Evolutionary conservation across 2,797 vertebrate genomes (phyloP), one percentile per base, ranked within the genome.

Genomic region (Melopsittacus undulatus): DNA sequence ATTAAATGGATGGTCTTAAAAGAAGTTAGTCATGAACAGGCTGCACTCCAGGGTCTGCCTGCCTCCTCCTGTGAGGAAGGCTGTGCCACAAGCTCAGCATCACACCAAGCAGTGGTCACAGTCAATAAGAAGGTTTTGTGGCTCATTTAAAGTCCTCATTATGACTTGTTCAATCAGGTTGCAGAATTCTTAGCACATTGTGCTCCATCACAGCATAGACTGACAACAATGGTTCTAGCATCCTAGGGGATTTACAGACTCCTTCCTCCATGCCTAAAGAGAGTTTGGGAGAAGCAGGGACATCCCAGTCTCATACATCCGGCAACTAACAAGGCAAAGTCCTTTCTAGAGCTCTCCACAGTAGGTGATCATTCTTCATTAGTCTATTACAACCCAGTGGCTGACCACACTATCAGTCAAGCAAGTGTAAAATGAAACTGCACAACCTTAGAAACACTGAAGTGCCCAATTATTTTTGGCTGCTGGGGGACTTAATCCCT

Each of bases 61-160:
- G 21, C 26, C 73, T 79, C 51, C 15, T 67, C 16, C 77, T 11
- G 2, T 0, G 1, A 72, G 29, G 27, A 29, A 84, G 13, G 17
- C n/a, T 52, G 22, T 82, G 34, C n/a, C 21, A 59, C 29, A 77
- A 16, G 17, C 5, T 12, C 11, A 62, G 29, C 22, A 5, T 43
- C 0, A 0, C 29, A 13, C 14, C 0, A 0, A 59, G 26, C 1
- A 0, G 14, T 36, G 72, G 7, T 19, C 43, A 10, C 0, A 2
- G 22, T 24, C 46, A 49, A 0, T 27, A 27, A 11, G 15, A 59
- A 42, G 9, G 24, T 23, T n/a, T 85, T 56, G 22, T 22, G 62
- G 5, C 30, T 67, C 42, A 7, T 59, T 63, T 43, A 18, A 90
- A 62, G 9, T 49, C 15, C n/a, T 69, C 43, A 10, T 63, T 10